phyloP scores from a whole-genome alignment of 1,140 invertebrate genomes.

The Drosophila prosaltans region DNA sequence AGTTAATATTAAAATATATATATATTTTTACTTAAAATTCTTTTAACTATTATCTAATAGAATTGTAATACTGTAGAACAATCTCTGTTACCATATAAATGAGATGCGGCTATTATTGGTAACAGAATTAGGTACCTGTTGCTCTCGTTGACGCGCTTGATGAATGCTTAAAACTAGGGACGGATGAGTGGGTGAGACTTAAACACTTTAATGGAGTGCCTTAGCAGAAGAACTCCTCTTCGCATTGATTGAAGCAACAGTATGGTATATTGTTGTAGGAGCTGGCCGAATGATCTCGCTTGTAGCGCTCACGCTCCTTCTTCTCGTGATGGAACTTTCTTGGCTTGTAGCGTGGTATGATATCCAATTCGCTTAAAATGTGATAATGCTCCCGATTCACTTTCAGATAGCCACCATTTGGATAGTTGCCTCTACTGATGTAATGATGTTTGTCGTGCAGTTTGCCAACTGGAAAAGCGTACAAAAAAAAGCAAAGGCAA shows the following conservation, averaged over 20 bases:
- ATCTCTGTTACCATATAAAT: slow-evolving; percentile 24
- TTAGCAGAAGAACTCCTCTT: slow-evolving; percentile 79
- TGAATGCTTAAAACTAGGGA: slow-evolving; percentile 46
- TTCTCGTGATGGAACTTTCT: slow-evolving; percentile 59
- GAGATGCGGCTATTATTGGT: slow-evolving; percentile 3
- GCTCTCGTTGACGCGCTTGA: slow-evolving; percentile 68
- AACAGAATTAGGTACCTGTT: slow-evolving; percentile 57
- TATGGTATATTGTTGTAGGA: slow-evolving; percentile 73
- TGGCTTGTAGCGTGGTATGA: slow-evolving; percentile 73
- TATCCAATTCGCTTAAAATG: slow-evolving; percentile 59
- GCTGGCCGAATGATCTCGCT: slow-evolving; percentile 56
- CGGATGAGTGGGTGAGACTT: slow-evolving; percentile 45
- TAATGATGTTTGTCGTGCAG: slow-evolving; percentile 53
- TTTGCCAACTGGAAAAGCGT: slow-evolving; percentile 53
- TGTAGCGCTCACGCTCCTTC: slow-evolving; percentile 63
- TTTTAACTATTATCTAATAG: slow-evolving; percentile 32
- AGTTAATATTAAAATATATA: slow-evolving; percentile 1
- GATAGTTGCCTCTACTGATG: slow-evolving; percentile 67
- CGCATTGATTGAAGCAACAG: slow-evolving; percentile 68
- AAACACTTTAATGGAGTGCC: neutral
- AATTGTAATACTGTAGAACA: slow-evolving; percentile 59
- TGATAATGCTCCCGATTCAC: slow-evolving; percentile 64
- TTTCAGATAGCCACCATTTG: slow-evolving; percentile 72
- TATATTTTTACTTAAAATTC: slow-evolving; percentile 23
- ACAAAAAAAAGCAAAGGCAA: slow-evolving; percentile 27